Base-by-base conservation (phyloP, 2,888 invertebrate genomes). In the Xestoiulus laeticollis region DNA sequence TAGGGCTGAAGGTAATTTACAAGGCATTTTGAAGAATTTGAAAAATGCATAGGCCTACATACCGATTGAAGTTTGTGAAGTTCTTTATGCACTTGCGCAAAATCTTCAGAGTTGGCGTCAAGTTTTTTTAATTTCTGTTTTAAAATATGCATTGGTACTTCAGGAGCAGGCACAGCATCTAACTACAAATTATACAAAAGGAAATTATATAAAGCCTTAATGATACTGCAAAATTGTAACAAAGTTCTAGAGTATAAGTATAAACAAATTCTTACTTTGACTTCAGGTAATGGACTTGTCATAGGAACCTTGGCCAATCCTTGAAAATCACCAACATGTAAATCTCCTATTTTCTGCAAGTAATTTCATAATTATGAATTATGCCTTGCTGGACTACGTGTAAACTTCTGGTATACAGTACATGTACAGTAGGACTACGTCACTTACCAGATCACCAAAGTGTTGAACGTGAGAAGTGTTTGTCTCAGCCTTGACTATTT, bases 401-500 rank as follows among this genome's bases (percentile, higher is more conserved):
- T n/a, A n/a, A n/a, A n/a, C n/a, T n/a, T n/a, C n/a, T n/a, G n/a
- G n/a, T n/a, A n/a, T n/a, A n/a, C n/a, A n/a, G n/a, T n/a, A n/a
- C n/a, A n/a, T n/a, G n/a, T n/a, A n/a, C n/a, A n/a, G n/a, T n/a
- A n/a, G n/a, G n/a, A n/a, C n/a, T n/a, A n/a, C n/a, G n/a, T n/a
- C n/a, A n/a, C 78, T 89, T 89, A 89, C 89, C 89, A 92, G 89
- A 90, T 94, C 93, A 86, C 94, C 94, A 91, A 92, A 94, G 90
- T 94, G 93, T 91, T 92, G 91, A 6, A 94, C 94, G 90, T 94
- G 94, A 88, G 94, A 94, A n/a, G 92, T 92, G 90, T 93, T 94
- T 8, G 94, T 94, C 90, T 93, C 92, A 78, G 91, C 90, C 90
- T 93, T 93, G 16, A 94, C 94, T 88, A 93, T 91, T 89, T 92